Percentiles rank a stretch among this genome's conserved stretches.
Evolutionary conservation across 2,888 invertebrate species (phyloP).

Genomic region (Seira musarum): DNA sequence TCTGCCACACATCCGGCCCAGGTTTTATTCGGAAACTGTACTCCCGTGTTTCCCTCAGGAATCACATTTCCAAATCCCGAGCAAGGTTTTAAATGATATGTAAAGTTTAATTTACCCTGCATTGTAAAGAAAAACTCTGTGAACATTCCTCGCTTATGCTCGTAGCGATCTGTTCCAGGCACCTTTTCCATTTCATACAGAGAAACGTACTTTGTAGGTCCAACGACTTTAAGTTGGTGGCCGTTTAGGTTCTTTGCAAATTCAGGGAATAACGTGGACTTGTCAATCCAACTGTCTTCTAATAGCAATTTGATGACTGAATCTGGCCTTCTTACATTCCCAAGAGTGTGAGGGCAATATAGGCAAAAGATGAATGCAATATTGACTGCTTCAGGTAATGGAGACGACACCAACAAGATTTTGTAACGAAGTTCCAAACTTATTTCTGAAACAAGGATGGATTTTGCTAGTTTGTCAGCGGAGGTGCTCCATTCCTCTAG

Average conservation of each 20-base stretch:
- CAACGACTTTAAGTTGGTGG: constrained; percentile 1
- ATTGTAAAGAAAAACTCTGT: constrained; percentile 7
- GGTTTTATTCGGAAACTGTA: constrained; percentile 8
- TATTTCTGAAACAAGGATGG: constrained; percentile 19
- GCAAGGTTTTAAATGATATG: neutral
- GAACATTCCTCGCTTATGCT: constrained; percentile 10
- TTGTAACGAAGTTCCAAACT: constrained; percentile 9
- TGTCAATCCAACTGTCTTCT: neutral
- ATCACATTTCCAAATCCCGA: constrained; percentile 6
- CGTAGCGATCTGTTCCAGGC: neutral
- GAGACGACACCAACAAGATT: neutral
- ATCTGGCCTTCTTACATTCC: constrained; percentile 3
- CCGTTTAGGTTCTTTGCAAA: constrained; percentile 11
- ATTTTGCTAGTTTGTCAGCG: neutral
- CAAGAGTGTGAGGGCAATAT: constrained; percentile 22
- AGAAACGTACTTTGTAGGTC: neutral
- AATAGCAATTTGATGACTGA: neutral
- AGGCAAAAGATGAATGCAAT: constrained; percentile 23
- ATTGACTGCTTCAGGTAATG: neutral
- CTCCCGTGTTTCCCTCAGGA: constrained; percentile 23
- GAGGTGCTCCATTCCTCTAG: neutral
- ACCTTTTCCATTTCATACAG: constrained; percentile 1
- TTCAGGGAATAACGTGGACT: neutral
- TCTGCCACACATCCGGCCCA: constrained; percentile 25
- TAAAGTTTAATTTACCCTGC: constrained; percentile 6